A percentile compares a stretch with the other conserved stretches of the same genome.
Evolutionary conservation across 2,888 invertebrate species (phyloP).

Genomic region (Erebia epiphron): DNA sequence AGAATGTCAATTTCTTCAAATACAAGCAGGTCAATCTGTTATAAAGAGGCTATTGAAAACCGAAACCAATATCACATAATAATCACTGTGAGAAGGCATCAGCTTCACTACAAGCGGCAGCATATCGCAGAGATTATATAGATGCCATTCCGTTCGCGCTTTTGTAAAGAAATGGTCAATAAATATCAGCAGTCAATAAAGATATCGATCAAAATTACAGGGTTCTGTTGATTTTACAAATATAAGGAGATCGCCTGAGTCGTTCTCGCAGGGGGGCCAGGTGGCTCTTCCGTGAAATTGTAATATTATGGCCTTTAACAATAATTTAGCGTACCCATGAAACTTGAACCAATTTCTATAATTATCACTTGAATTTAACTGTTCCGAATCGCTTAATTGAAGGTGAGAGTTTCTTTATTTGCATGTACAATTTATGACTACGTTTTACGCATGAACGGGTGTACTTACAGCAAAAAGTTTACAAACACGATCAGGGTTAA

Average conservation of each 20-base stretch:
- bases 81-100: conserved; percentile 67
- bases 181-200: conserved; percentile 80
- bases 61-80: conserved; percentile 71
- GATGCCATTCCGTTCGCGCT: conserved; percentile 69
- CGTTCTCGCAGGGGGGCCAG: conserved; percentile 71
- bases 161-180: conserved; percentile 79
- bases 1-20: conserved; percentile 73
- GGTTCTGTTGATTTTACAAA: conserved; percentile 81
- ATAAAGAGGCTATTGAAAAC: conserved; percentile 78
- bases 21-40: conserved; percentile 76
- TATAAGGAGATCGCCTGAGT: conserved; percentile 71
- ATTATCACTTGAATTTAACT: conserved; percentile 65
- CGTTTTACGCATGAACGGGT: conserved; percentile 47
- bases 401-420: conserved; percentile 64
- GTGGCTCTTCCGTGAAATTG: conserved; percentile 74
- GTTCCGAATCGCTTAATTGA: conserved; percentile 62
- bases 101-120: conserved; percentile 60
- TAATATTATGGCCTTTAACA: conserved; percentile 72
- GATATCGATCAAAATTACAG: conserved; percentile 83
- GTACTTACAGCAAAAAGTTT: conserved; percentile 51
- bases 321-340: conserved; percentile 68
- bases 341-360: conserved; percentile 74
- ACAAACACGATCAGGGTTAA: conserved; percentile 63
- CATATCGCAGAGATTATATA: conserved; percentile 65
- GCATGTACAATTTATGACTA: conserved; percentile 60